Evolutionary conservation across 1,140 invertebrate species (phyloP).

Genomic region (Samia ricini): DNA sequence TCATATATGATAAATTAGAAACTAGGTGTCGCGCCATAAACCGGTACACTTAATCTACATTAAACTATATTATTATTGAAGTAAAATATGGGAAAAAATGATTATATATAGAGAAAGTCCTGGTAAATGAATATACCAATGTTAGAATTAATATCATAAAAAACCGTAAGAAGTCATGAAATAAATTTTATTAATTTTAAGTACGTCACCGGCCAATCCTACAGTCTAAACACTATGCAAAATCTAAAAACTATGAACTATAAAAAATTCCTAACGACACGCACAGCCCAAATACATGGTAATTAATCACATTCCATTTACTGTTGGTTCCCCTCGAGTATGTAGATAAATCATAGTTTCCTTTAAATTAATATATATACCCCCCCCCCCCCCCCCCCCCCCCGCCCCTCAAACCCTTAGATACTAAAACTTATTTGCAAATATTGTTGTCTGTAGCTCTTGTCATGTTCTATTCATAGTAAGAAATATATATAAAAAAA

Average conservation of each 20-base stretch:
- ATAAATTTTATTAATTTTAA: constrained; percentile 1
- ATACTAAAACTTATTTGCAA: background rate
- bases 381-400: too few species aligned
- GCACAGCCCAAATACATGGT: constrained; percentile 39
- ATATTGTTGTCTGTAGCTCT: background rate
- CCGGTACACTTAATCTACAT: background rate
- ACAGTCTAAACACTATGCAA: background rate
- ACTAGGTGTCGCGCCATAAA: background rate
- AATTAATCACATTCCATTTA: constrained; percentile 21
- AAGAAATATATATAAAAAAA: constrained; percentile 2
- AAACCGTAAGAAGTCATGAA: too few species aligned
- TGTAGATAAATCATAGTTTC: background rate
- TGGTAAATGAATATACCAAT: too few species aligned
- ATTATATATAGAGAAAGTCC: too few species aligned
- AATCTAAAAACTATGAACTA: background rate
- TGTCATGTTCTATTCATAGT: background rate
- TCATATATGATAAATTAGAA: background rate
- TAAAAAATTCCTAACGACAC: background rate
- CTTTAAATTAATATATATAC: background rate
- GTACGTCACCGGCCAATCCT: background rate
- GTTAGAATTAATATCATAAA: too few species aligned
- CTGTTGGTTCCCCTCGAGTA: constrained; percentile 2
- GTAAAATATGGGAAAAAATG: too few species aligned
- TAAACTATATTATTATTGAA: too few species aligned
- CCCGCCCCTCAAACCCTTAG: background rate